Percentiles rank a stretch among this genome's conserved stretches.
These are phyloP conservation scores for Antheraea pernyi DNA, from an alignment of 1,140 invertebrate species.

Conservation along the genomic window DNA sequence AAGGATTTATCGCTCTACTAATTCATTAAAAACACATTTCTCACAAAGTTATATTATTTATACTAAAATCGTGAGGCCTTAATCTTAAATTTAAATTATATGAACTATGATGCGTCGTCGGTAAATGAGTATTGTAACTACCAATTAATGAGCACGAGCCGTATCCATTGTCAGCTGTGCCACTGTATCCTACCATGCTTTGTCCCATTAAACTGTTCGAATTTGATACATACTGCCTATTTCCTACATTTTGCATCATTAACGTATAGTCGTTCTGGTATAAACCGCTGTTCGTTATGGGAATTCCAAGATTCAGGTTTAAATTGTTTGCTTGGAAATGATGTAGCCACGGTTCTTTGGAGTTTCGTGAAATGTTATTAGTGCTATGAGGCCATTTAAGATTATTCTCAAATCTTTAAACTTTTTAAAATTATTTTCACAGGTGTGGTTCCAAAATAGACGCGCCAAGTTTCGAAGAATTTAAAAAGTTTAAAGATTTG, in stretches of 20 bases:
- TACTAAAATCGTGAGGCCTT: constrained; percentile 71
- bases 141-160: constrained; percentile 66
- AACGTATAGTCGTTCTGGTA: constrained; percentile 75
- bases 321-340: constrained; percentile 68
- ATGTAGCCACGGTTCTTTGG: constrained; percentile 70
- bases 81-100: constrained; percentile 76
- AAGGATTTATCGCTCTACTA: neutral
- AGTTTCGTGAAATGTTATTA: constrained; percentile 43
- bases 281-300: constrained; percentile 53
- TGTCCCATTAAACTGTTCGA: constrained; percentile 57
- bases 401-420: too few species aligned
- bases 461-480: too few species aligned
- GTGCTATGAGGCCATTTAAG: too few species aligned
- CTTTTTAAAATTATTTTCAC: too few species aligned
- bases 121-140: constrained; percentile 55
- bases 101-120: constrained; percentile 61
- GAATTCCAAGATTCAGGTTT: constrained; percentile 69
- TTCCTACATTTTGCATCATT: constrained; percentile 71
- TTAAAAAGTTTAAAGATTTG: neutral
- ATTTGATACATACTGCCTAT: constrained; percentile 59
- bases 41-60: constrained; percentile 75
- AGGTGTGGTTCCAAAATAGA: too few species aligned
- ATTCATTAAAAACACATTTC: constrained; percentile 2
- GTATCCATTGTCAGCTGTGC: constrained; percentile 48
- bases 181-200: constrained; percentile 47